These are phyloP conservation scores for Emberiza fucata DNA, from an alignment of 2,113 vertebrate species.

Conservation along the genomic window DNA sequence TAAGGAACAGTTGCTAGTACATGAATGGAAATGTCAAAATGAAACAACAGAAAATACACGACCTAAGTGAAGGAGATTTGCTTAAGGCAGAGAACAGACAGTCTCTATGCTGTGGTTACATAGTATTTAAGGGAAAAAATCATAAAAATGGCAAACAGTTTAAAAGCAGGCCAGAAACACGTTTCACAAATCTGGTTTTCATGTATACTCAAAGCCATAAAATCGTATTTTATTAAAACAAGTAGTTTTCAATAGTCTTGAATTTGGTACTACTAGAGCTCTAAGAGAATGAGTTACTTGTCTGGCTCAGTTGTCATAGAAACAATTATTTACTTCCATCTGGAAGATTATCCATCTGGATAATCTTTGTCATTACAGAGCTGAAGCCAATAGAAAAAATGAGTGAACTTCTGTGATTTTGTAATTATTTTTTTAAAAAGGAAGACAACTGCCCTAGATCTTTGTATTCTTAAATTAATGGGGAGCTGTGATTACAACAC, in stretches of 20 bases:
- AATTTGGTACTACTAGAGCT: background rate
- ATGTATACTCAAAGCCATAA: background rate
- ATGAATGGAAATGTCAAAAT: background rate
- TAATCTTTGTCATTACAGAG: background rate
- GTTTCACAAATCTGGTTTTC: background rate
- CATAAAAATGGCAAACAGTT: background rate
- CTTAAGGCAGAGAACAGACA: background rate
- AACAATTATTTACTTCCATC: conserved; percentile 23
- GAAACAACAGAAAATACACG: background rate
- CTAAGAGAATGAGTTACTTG: background rate
- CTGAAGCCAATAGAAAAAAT: background rate
- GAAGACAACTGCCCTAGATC: background rate
- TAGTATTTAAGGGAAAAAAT: background rate
- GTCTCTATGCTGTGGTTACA: background rate
- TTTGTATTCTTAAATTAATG: background rate
- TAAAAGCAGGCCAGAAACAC: background rate
- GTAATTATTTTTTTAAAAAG: background rate
- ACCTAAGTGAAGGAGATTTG: background rate
- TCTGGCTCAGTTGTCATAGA: conserved; percentile 26
- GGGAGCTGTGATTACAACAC: background rate
- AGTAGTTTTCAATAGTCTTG: background rate
- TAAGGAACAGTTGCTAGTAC: background rate
- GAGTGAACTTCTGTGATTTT: background rate
- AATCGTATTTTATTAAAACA: background rate
- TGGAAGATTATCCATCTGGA: background rate